These are phyloP conservation scores for Fragum whitleyi DNA, from an alignment of 2,888 invertebrate species.

Conservation along the genomic window DNA sequence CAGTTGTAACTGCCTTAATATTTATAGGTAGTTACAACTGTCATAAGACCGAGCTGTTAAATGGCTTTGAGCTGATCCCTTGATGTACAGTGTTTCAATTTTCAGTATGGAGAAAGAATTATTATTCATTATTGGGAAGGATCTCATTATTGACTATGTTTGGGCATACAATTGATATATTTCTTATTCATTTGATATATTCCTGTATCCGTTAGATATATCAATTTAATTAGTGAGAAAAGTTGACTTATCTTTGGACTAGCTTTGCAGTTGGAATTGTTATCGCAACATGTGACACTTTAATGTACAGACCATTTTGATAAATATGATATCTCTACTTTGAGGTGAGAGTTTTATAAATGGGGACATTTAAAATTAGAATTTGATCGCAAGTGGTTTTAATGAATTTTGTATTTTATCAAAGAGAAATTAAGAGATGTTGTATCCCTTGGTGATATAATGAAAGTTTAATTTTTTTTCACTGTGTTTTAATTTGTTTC, in stretches of 20 bases:
- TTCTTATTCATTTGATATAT: neutral
- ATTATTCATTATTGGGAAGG: neutral
- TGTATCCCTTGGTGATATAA: too few relatives aligned
- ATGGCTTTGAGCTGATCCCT: too few relatives aligned
- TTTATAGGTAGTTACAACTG: too few relatives aligned
- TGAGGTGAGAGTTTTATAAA: constrained; percentile 8
- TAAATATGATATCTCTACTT: neutral
- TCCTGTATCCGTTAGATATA: neutral
- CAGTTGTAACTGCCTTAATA: too few relatives aligned
- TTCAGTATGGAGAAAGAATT: neutral
- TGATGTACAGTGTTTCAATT: too few relatives aligned
- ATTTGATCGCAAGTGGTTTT: too few relatives aligned
- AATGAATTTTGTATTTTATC: too few relatives aligned
- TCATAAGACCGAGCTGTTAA: too few relatives aligned
- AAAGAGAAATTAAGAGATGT: too few relatives aligned
- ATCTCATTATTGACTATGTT: neutral
- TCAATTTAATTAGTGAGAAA: constrained; percentile 4
- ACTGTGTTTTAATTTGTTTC: too few relatives aligned
- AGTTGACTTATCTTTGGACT: neutral
- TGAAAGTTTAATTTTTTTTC: too few relatives aligned
- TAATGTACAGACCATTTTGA: constrained; percentile 19
- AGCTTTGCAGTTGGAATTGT: neutral
- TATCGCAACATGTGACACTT: constrained; percentile 9
- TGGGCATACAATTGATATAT: too few relatives aligned
- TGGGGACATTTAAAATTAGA: neutral